Evolutionary conservation across 37 sponge, comb jelly and placozoan genomes (phyloP).

Genomic region (Mnemiopsis leidyi): DNA sequence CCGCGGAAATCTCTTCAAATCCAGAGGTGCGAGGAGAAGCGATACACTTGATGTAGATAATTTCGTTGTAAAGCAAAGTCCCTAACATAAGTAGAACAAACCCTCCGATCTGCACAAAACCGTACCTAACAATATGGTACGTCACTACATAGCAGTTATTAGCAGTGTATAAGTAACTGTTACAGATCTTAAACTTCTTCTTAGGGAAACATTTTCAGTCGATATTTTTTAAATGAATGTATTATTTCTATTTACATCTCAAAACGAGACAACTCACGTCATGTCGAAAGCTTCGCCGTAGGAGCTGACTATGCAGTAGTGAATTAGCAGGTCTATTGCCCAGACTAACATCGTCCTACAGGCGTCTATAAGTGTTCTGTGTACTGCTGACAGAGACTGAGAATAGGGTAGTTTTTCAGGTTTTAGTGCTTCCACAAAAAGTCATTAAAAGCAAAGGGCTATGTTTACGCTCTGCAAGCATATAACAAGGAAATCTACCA

Average conservation of each 20-base stretch:
- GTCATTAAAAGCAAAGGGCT: no score
- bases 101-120: slow-evolving; percentile 61
- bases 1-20: slow-evolving; percentile 44
- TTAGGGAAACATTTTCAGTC: no score
- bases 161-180: no score
- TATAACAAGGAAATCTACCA: no score
- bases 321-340: slow-evolving; percentile 51
- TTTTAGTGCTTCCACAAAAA: no score
- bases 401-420: not conserved
- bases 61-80: slow-evolving; percentile 64
- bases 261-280: slow-evolving; percentile 66
- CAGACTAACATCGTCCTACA: slow-evolving; percentile 61
- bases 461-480: no score
- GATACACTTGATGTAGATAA: slow-evolving; percentile 64
- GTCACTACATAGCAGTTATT: no score
- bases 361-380: slow-evolving; percentile 56
- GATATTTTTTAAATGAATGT: no score
- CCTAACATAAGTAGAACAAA: slow-evolving; percentile 64
- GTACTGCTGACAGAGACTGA: slow-evolving; percentile 60
- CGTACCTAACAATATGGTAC: slow-evolving; percentile 17
- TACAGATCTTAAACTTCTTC: no score
- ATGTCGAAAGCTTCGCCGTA: slow-evolving; percentile 55
- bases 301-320: slow-evolving; percentile 22
- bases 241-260: no score
- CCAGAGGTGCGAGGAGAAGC: slow-evolving; percentile 37